A percentile compares a stretch with the other conserved stretches of the same genome.
phyloP scores from a whole-genome alignment of 2,888 invertebrate genomes.

The Syrphus vitripennis region DNA sequence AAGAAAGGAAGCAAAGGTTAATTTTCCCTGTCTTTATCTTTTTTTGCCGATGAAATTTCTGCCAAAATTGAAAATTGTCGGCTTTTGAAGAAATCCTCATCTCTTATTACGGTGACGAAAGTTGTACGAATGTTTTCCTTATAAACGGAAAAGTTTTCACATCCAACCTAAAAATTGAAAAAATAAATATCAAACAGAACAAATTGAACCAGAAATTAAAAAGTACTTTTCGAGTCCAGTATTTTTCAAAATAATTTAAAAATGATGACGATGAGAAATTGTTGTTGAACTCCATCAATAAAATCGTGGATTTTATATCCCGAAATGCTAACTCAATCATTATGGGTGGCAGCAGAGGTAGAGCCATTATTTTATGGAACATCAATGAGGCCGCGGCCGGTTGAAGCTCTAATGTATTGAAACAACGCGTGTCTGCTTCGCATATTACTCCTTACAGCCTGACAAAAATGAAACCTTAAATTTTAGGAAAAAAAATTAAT shows the following conservation, averaged over 20 bases:
- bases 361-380: not conserved
- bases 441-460: no score
- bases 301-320: no score
- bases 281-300: no score
- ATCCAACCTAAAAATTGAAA: no score
- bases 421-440: not conserved
- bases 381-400: not conserved
- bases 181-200: no score
- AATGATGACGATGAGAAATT: not conserved
- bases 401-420: not conserved
- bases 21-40: not conserved
- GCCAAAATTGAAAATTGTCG: no score
- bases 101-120: no score
- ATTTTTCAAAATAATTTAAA: not conserved
- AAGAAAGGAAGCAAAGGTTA: not conserved
- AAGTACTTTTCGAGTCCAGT: not conserved
- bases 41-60: no score
- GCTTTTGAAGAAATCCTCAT: no score
- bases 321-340: not conserved
- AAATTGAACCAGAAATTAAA: not conserved
- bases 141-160: no score
- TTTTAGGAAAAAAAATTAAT: not conserved
- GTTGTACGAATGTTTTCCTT: no score
- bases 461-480: not conserved
- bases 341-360: not conserved